A percentile compares a stretch with the other conserved stretches of the same genome.
Evolutionary conservation across 2,113 vertebrate genomes (phyloP).

Genomic region (Sitta europaea): DNA sequence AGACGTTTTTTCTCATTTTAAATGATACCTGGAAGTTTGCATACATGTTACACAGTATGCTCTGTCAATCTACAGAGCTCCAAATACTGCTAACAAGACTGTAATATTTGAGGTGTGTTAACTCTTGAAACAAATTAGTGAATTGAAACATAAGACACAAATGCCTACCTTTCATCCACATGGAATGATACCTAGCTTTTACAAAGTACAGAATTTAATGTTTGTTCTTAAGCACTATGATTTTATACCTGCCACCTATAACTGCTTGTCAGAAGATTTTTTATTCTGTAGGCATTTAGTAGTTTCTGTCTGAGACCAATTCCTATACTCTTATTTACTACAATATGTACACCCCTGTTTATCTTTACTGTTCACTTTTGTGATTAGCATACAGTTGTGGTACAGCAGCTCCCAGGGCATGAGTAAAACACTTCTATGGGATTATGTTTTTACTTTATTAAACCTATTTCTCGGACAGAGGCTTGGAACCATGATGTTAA

Average conservation of each 20-base stretch:
- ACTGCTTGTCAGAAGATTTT: neutral
- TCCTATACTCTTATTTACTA: neutral
- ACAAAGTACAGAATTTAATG: neutral
- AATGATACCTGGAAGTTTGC: neutral
- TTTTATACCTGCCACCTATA: neutral
- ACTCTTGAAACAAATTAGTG: neutral
- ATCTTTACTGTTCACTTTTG: neutral
- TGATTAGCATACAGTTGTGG: neutral
- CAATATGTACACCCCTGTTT: neutral
- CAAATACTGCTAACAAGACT: neutral
- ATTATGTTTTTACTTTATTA: neutral
- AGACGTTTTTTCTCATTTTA: neutral
- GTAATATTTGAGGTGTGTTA: neutral
- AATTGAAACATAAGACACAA: neutral
- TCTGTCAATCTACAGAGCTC: neutral
- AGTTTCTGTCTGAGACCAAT: neutral
- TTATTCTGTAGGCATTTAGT: neutral
- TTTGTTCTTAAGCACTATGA: neutral
- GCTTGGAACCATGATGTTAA: neutral
- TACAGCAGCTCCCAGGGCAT: neutral
- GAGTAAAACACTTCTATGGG: neutral
- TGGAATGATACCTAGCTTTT: neutral
- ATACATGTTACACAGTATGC: fast-evolving
- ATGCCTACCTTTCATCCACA: neutral
- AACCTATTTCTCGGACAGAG: neutral